Evolutionary conservation across 2,113 vertebrate genomes (phyloP).

Genomic region (Meriones unguiculatus): DNA sequence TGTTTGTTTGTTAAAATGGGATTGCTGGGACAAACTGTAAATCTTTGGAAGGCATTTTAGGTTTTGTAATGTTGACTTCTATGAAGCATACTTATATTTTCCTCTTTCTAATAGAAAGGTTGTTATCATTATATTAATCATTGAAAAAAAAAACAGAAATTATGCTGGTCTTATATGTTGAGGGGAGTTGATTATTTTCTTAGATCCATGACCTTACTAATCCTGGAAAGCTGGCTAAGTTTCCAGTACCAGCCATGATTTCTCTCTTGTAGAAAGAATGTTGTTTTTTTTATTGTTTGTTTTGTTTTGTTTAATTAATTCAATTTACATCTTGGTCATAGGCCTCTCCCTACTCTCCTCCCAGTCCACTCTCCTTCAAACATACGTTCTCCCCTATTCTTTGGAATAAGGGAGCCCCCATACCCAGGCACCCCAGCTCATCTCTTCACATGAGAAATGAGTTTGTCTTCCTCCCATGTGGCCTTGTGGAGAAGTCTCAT

Average conservation of each 20-base stretch:
- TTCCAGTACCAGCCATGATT: neutral
- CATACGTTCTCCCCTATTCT: no score
- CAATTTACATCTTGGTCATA: no score
- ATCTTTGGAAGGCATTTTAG: slow-evolving; percentile 27
- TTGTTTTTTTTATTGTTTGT: no score
- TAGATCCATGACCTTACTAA: neutral
- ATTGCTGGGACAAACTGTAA: slow-evolving; percentile 20
- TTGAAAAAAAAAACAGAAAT: neutral
- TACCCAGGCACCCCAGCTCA: no score
- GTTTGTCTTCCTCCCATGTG: no score
- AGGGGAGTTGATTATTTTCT: neutral
- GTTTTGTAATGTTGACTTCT: slow-evolving; percentile 27
- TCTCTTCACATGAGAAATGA: no score
- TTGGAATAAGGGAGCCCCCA: no score
- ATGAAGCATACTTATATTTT: slow-evolving; percentile 22
- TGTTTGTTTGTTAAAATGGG: slow-evolving; percentile 4
- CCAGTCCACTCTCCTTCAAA: no score
- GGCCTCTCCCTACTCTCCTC: no score
- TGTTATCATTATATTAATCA: neutral
- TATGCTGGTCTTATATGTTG: neutral
- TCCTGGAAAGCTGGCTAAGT: neutral
- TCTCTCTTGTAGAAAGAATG: neutral
- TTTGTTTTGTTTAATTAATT: no score
- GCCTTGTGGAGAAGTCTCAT: no score
- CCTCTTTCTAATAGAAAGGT: neutral